These are phyloP conservation scores for Tyrannus savana DNA, from an alignment of 2,113 vertebrate genomes.

Conservation along the genomic window DNA sequence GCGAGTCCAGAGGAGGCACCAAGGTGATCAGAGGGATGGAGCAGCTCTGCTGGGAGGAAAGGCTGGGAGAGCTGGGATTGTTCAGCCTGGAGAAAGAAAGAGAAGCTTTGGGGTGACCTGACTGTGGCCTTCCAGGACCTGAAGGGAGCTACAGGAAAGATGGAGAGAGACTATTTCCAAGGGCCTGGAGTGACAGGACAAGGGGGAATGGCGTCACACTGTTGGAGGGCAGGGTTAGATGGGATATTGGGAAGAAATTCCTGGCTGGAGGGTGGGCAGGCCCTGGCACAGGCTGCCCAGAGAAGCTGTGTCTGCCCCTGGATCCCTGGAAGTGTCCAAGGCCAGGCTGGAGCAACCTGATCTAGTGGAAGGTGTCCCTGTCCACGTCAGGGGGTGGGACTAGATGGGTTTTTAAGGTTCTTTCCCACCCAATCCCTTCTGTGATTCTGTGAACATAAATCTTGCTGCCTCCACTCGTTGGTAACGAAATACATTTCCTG, in stretches of 20 bases:
- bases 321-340: not conserved
- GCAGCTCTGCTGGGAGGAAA: not conserved
- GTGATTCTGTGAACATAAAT: not conserved
- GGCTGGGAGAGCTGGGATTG: not conserved
- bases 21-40: not conserved
- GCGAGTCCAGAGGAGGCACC: not conserved
- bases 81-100: not conserved
- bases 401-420: not conserved
- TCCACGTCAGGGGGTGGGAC: accelerated
- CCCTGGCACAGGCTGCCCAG: not conserved
- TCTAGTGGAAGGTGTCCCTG: not conserved
- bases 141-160: not conserved
- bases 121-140: not conserved
- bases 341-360: not conserved
- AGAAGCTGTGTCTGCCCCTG: not conserved
- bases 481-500: not conserved
- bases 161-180: not conserved
- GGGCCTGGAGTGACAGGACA: not conserved
- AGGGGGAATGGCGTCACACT: not conserved
- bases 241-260: not conserved
- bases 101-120: not conserved
- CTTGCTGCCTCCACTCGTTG: not conserved
- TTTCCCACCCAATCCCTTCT: not conserved
- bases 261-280: not conserved
- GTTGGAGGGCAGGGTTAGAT: not conserved